Evolutionary conservation across 2,888 invertebrate genomes (phyloP).

Genomic region (Hartigia nigra): DNA sequence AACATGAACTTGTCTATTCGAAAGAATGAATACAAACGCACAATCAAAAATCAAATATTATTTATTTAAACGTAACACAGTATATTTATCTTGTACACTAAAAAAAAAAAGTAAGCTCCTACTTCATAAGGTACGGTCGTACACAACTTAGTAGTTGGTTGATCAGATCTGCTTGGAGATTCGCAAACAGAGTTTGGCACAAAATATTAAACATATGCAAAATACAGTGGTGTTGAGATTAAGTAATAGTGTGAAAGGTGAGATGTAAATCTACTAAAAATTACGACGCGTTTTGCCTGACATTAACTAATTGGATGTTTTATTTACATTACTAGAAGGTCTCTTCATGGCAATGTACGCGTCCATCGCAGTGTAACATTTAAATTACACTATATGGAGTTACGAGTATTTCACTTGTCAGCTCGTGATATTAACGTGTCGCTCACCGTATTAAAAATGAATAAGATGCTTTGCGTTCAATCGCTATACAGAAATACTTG

Average conservation of each 20-base stretch:
- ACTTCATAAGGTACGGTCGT: not conserved
- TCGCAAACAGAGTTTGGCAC: not conserved
- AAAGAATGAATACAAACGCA: not conserved
- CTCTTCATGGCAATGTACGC: not conserved
- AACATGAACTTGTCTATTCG: no score
- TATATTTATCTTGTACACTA: not conserved
- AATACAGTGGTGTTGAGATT: slow-evolving; percentile 1
- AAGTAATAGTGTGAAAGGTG: not conserved
- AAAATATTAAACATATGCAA: not conserved
- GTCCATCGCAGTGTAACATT: not conserved
- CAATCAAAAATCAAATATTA: not conserved
- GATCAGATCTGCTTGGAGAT: not conserved
- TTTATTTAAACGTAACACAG: slow-evolving; percentile 1
- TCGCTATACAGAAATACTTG: not conserved
- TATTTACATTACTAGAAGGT: slow-evolving; percentile 1
- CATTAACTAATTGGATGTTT: slow-evolving; percentile 3
- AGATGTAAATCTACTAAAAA: not conserved
- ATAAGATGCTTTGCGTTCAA: not conserved
- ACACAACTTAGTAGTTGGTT: not conserved
- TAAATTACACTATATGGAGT: not conserved
- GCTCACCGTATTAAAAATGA: not conserved
- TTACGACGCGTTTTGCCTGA: not conserved
- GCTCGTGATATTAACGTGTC: not conserved
- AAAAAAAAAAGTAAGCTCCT: not conserved
- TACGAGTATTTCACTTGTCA: not conserved